These are phyloP conservation scores for Aleiodes leptofemur DNA, from an alignment of 2,888 invertebrate species.

Conservation along the genomic window DNA sequence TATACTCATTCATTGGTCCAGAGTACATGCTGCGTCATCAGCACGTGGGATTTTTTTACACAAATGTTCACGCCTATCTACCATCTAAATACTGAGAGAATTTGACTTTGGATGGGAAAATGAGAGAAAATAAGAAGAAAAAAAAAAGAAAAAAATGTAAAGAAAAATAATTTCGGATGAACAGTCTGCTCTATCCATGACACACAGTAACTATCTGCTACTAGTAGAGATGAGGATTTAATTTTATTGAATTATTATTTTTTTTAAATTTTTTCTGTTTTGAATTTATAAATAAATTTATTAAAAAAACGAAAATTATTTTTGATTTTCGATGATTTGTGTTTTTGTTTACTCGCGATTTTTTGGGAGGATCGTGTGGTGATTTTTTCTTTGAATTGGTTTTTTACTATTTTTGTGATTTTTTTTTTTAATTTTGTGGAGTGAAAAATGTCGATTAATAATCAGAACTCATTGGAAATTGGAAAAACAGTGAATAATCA, in stretches of 20 bases:
- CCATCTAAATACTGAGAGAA: slow-evolving; percentile 54
- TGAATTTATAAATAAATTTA: background rate
- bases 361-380: background rate
- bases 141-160: slow-evolving; percentile 32
- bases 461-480: slow-evolving; percentile 49
- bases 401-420: background rate
- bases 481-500: slow-evolving; percentile 50
- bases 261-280: slow-evolving; percentile 8
- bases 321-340: background rate
- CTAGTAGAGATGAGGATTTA: slow-evolving; percentile 55
- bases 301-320: slow-evolving; percentile 5
- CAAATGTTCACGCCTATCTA: slow-evolving; percentile 63
- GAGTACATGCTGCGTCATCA: slow-evolving; percentile 62
- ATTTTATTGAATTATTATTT: slow-evolving; percentile 35
- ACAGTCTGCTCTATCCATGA: slow-evolving; percentile 42
- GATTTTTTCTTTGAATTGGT: background rate
- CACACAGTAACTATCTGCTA: slow-evolving; percentile 53
- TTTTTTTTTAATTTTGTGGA: background rate
- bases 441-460: slow-evolving; percentile 60
- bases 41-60: slow-evolving; percentile 65
- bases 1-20: slow-evolving; percentile 63
- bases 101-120: slow-evolving; percentile 64
- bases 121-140: slow-evolving; percentile 37
- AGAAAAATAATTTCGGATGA: slow-evolving; percentile 38
- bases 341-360: background rate